Evolutionary conservation across 2,888 invertebrate species (phyloP).

Genomic region (Epinotia brunnichana): DNA sequence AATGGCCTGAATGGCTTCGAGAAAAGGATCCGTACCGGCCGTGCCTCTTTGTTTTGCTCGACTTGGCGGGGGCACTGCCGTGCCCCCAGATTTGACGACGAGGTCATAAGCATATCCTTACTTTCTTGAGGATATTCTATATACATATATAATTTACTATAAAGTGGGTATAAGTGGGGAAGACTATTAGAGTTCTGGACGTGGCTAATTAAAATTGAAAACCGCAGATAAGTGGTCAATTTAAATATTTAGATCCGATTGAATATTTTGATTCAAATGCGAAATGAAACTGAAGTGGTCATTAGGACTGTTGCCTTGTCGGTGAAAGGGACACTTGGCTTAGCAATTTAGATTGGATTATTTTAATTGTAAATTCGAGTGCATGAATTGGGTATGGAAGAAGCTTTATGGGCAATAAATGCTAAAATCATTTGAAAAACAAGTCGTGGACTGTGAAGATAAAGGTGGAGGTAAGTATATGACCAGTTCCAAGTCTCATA

Average conservation of each 20-base stretch:
- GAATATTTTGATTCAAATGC: constrained; percentile 7
- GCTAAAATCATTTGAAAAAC: constrained; percentile 18
- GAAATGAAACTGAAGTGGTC: constrained; percentile 25
- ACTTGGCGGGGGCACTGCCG: too few relatives aligned
- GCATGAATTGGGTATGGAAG: constrained; percentile 20
- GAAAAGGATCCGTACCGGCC: too few relatives aligned
- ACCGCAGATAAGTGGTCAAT: background rate
- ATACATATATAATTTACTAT: too few relatives aligned
- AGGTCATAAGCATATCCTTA: too few relatives aligned
- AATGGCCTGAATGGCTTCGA: too few relatives aligned
- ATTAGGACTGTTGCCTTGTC: constrained; percentile 22
- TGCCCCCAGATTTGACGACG: too few relatives aligned
- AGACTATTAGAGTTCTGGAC: background rate
- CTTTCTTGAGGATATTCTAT: too few relatives aligned
- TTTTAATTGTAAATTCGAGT: constrained; percentile 34
- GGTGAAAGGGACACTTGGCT: constrained; percentile 8
- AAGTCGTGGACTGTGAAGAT: background rate
- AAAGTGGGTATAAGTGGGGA: too few relatives aligned
- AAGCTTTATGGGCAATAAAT: constrained; percentile 23
- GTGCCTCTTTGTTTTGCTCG: too few relatives aligned
- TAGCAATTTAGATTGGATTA: constrained; percentile 24
- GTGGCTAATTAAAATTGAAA: background rate
- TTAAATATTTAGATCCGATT: constrained; percentile 23
- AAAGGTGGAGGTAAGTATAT: background rate
- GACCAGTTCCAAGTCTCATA: background rate